A percentile compares a stretch with the other conserved stretches of the same genome.
These are phyloP conservation scores for Piaya cayana DNA, from an alignment of 2,113 vertebrate species.

Conservation along the genomic window DNA sequence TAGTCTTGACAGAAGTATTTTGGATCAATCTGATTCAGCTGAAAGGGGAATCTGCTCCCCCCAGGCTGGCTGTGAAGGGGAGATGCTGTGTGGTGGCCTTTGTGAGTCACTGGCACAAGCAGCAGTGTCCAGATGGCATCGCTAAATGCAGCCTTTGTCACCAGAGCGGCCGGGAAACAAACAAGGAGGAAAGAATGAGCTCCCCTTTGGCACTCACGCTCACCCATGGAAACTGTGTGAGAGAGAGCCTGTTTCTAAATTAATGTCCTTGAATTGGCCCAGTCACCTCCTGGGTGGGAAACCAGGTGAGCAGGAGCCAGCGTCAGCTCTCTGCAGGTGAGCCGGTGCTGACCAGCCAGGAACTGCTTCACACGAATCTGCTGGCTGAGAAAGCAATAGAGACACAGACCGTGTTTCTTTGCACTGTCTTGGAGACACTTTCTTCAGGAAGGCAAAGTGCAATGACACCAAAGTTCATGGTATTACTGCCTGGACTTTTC, in stretches of 20 bases:
- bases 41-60: too few relatives aligned
- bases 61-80: not conserved
- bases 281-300: not conserved
- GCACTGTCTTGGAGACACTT: not conserved
- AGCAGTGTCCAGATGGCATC: not conserved
- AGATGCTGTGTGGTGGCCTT: rapidly evolving
- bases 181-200: not conserved
- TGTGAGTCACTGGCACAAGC: not conserved
- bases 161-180: not conserved
- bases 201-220: not conserved
- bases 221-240: not conserved
- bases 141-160: slow-evolving; percentile 9
- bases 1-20: not conserved
- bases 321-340: not conserved
- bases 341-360: not conserved
- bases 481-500: not conserved
- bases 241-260: not conserved
- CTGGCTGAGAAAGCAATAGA: not conserved
- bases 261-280: not conserved
- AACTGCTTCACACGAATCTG: not conserved
- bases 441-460: not conserved
- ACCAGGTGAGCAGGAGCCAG: not conserved
- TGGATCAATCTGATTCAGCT: not conserved
- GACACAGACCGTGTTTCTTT: not conserved
- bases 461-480: not conserved